These are phyloP conservation scores for Burhinus oedicnemus DNA, from an alignment of 2,113 vertebrate genomes.

Conservation along the genomic window DNA sequence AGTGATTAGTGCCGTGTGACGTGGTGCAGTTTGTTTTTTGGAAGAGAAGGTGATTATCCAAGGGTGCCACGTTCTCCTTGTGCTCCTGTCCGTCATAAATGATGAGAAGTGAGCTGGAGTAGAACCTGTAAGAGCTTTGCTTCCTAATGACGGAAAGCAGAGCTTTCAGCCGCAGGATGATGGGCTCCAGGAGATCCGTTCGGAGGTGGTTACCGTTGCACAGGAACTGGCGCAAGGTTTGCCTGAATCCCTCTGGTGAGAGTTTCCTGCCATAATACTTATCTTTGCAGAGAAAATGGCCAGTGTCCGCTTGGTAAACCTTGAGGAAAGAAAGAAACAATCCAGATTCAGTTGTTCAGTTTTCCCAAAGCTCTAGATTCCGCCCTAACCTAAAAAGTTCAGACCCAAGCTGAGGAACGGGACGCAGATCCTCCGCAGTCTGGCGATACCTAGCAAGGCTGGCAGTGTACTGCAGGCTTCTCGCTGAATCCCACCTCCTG, in stretches of 20 bases:
- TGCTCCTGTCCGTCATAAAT: slow-evolving; percentile 76
- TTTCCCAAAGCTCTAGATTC: background rate
- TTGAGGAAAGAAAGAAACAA: slow-evolving; percentile 5
- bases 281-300: slow-evolving; percentile 80
- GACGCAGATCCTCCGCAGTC: background rate
- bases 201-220: slow-evolving; percentile 63
- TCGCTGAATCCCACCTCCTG: background rate
- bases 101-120: slow-evolving; percentile 83
- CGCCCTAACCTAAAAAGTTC: background rate
- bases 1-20: background rate
- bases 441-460: background rate
- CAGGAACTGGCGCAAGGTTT: slow-evolving; percentile 76
- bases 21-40: background rate
- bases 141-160: slow-evolving; percentile 72
- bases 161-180: slow-evolving; percentile 64
- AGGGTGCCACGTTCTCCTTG: background rate
- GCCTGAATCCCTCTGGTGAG: slow-evolving; percentile 69
- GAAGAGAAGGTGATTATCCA: background rate
- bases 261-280: slow-evolving; percentile 80
- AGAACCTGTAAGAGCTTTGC: slow-evolving; percentile 81
- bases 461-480: background rate
- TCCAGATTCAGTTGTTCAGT: background rate
- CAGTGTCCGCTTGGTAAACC: slow-evolving; percentile 77
- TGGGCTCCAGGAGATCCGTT: slow-evolving; percentile 71
- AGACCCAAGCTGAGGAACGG: background rate